These are phyloP conservation scores for Olivierus martensii DNA, from an alignment of 1,140 invertebrate species.

Conservation along the genomic window DNA sequence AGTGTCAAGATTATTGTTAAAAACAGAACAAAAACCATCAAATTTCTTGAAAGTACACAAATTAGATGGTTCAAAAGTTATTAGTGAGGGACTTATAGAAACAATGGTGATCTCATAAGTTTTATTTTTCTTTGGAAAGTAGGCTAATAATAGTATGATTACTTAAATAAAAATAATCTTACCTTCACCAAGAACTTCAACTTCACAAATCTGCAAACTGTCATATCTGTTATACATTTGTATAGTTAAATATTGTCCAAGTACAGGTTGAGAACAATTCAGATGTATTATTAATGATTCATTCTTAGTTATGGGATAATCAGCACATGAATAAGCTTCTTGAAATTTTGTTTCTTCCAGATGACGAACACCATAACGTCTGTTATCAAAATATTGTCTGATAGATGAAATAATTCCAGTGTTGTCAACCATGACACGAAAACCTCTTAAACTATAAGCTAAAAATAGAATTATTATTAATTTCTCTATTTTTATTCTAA, in stretches of 20 bases:
- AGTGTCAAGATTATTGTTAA: too few relatives aligned
- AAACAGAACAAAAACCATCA: too few relatives aligned
- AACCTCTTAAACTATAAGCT: conserved; percentile 21
- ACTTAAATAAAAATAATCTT: too few relatives aligned
- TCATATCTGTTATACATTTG: conserved; percentile 22
- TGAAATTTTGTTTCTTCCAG: conserved; percentile 16
- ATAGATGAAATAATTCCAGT: conserved; percentile 14
- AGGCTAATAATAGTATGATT: too few relatives aligned
- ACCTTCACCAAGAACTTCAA: conserved; percentile 22
- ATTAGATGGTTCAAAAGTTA: too few relatives aligned
- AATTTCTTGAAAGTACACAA: too few relatives aligned
- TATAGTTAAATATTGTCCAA: conserved; percentile 22
- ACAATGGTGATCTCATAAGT: too few relatives aligned
- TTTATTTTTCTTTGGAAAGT: too few relatives aligned
- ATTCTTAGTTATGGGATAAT: conserved; percentile 16
- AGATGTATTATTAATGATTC: conserved; percentile 15
- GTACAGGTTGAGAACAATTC: conserved; percentile 21
- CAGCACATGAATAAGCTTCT: conserved; percentile 19
- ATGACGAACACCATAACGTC: conserved; percentile 20
- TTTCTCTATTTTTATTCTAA: too few relatives aligned
- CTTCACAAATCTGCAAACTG: conserved; percentile 21
- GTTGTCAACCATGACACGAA: conserved; percentile 20
- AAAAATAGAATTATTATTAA: neutral
- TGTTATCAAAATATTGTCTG: conserved; percentile 18
- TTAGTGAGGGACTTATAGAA: too few relatives aligned